phyloP scores from a whole-genome alignment of 2,113 vertebrate genomes.

The Muntiacus muntjak region DNA sequence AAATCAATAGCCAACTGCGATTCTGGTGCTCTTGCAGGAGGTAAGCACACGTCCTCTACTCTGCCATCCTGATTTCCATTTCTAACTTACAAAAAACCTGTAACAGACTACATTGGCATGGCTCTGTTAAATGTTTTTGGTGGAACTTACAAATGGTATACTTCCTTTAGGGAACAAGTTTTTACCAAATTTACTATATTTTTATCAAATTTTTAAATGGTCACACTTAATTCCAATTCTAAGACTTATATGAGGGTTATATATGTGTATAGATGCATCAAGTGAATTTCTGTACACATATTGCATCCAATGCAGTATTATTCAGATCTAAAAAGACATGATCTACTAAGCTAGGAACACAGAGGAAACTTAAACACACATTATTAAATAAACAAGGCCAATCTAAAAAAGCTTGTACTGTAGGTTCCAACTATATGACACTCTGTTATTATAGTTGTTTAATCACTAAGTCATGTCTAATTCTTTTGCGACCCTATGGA shows the following conservation, averaged over 20 bases:
- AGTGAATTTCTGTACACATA: neutral
- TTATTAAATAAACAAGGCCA: neutral
- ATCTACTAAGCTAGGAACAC: neutral
- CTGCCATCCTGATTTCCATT: neutral
- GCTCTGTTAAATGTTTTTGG: neutral
- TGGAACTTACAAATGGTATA: neutral
- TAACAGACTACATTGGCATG: neutral
- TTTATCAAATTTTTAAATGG: neutral
- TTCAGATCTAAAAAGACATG: neutral
- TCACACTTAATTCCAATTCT: neutral
- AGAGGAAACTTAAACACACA: neutral
- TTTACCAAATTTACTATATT: neutral
- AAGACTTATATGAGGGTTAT: neutral
- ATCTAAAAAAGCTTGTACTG: neutral
- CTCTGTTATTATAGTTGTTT: neutral
- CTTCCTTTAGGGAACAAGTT: neutral
- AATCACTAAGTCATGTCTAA: neutral
- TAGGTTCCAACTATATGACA: neutral
- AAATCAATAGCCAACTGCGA: neutral
- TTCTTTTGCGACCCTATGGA: neutral
- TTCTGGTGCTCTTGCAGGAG: neutral
- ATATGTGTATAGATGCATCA: neutral
- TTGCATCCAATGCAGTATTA: neutral
- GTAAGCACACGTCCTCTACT: neutral
- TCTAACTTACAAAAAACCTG: neutral